phyloP scores from a whole-genome alignment of 2,888 invertebrate genomes.

The Euzophera pinguis region DNA sequence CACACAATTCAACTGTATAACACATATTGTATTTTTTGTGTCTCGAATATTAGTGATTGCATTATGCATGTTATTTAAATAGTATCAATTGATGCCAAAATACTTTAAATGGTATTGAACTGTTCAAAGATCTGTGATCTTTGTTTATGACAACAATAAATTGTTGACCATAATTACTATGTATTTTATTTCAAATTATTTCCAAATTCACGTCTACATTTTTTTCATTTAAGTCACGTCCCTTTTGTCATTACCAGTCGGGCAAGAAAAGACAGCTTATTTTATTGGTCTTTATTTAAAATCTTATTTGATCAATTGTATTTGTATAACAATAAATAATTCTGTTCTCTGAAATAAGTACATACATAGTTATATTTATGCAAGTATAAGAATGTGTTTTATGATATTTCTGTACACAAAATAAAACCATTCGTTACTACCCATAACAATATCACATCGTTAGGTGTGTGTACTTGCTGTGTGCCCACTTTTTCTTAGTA shows the following conservation, averaged over 20 bases:
- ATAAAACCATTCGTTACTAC: slow-evolving; percentile 66
- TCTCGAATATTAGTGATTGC: slow-evolving; percentile 4
- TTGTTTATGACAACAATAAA: slow-evolving; percentile 68
- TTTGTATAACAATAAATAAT: slow-evolving; percentile 75
- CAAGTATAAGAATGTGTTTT: slow-evolving; percentile 48
- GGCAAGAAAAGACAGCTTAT: slow-evolving; percentile 28
- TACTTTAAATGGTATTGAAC: slow-evolving; percentile 50
- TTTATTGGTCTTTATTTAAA: slow-evolving; percentile 71
- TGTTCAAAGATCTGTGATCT: slow-evolving; percentile 68
- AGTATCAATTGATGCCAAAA: slow-evolving; percentile 30
- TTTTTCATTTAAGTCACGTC: not conserved
- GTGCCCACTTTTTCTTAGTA: slow-evolving; percentile 62
- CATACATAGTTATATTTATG: slow-evolving; percentile 36
- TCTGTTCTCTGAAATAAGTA: slow-evolving; percentile 68
- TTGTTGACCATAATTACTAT: slow-evolving; percentile 57
- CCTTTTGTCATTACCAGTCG: not conserved
- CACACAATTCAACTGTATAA: too few species aligned
- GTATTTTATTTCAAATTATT: slow-evolving; percentile 25
- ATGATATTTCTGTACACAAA: slow-evolving; percentile 69
- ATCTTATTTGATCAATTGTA: slow-evolving; percentile 65
- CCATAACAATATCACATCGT: slow-evolving; percentile 75
- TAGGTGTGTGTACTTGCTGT: slow-evolving; percentile 66
- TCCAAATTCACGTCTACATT: not conserved
- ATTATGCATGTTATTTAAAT: not conserved
- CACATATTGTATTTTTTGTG: too few species aligned